Conservation (phyloP, 2,797 vertebrate genomes). For the Pithecia hirsuta region DNA sequence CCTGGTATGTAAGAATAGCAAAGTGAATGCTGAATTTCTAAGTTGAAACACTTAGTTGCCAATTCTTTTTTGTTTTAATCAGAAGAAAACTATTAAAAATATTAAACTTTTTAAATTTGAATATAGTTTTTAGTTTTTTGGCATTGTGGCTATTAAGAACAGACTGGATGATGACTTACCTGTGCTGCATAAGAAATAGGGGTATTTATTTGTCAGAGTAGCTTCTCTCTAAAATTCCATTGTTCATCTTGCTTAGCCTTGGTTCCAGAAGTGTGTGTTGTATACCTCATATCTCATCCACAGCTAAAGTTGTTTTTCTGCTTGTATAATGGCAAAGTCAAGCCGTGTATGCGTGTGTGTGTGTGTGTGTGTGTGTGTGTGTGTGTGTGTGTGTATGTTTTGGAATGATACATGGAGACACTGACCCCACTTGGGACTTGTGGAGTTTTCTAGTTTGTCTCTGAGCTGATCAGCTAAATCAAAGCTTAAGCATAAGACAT, state of each 20-base stretch:
- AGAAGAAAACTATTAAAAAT: conserved; percentile 2
- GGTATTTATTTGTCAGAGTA: neutral
- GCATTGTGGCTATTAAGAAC: neutral
- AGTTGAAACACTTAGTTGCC: neutral
- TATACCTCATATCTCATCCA: neutral
- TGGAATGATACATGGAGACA: neutral
- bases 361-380: neutral
- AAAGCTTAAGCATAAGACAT: neutral
- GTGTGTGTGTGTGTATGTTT: neutral
- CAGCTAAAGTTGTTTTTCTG: neutral
- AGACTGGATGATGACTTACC: neutral
- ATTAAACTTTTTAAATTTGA: neutral
- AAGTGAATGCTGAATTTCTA: neutral
- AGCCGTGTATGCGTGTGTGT: accelerated
- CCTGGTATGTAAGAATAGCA: neutral
- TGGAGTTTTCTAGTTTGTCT: neutral
- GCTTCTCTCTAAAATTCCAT: neutral
- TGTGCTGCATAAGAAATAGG: neutral
- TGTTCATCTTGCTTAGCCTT: neutral
- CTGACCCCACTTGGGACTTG: neutral
- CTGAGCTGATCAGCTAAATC: neutral
- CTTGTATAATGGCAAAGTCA: neutral
- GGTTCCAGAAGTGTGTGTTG: neutral
- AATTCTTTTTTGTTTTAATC: neutral
- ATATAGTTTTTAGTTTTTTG: neutral